Evolutionary conservation across 2,888 invertebrate genomes (phyloP).

Genomic region (Xestia c-nigrum): DNA sequence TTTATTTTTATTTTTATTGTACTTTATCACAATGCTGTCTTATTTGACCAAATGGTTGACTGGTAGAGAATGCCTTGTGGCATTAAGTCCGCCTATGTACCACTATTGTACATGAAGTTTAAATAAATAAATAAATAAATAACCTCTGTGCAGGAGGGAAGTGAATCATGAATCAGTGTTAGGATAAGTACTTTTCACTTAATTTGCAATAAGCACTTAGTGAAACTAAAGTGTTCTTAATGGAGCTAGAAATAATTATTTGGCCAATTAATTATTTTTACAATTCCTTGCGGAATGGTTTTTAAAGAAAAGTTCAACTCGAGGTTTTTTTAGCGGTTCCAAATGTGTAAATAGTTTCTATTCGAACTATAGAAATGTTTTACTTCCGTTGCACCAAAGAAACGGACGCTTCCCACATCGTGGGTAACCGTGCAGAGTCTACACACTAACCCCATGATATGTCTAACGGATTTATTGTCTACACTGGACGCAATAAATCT

Average conservation of each 20-base stretch:
- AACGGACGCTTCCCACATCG: conserved; percentile 26
- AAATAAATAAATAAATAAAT: too few relatives aligned
- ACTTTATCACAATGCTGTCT: too few relatives aligned
- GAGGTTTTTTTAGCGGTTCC: not conserved
- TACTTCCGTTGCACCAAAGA: conserved; percentile 29
- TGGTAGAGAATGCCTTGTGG: too few relatives aligned
- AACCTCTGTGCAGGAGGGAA: not conserved
- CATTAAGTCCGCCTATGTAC: too few relatives aligned
- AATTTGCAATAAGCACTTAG: not conserved
- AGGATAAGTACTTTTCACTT: not conserved
- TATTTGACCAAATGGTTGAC: too few relatives aligned
- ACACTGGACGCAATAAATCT: conserved; percentile 41
- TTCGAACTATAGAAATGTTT: conserved; percentile 31
- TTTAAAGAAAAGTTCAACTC: not conserved
- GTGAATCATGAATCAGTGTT: not conserved
- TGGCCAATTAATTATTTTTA: not conserved
- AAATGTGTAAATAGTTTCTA: conserved; percentile 8
- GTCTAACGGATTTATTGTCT: conserved; percentile 53
- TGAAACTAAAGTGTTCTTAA: conserved; percentile 1
- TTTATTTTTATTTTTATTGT: too few relatives aligned
- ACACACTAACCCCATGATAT: conserved; percentile 49
- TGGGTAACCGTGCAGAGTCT: conserved; percentile 29
- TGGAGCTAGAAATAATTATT: conserved; percentile 11
- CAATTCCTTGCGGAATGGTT: not conserved
- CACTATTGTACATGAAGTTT: too few relatives aligned